These are phyloP conservation scores for Myrmecobius fasciatus DNA, from an alignment of 2,113 vertebrate species.

Conservation along the genomic window DNA sequence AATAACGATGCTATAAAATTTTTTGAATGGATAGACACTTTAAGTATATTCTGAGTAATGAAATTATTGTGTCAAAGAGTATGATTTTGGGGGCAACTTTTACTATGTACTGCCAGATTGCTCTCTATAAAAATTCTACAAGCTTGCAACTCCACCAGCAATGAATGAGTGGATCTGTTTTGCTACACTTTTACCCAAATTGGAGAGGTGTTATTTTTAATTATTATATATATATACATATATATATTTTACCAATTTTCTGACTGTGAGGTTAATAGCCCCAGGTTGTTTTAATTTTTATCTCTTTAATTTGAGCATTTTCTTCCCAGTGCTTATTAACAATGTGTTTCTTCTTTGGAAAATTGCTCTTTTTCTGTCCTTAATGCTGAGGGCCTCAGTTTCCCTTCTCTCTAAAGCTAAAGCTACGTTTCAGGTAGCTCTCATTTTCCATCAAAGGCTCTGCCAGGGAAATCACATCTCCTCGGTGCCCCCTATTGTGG, in stretches of 20 bases:
- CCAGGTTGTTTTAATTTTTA: neutral
- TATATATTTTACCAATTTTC: neutral
- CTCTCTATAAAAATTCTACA: neutral
- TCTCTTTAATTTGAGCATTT: neutral
- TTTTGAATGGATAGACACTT: neutral
- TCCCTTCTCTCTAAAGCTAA: neutral
- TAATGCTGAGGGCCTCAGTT: neutral
- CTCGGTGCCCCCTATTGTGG: neutral
- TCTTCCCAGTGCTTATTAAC: neutral
- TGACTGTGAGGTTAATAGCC: neutral
- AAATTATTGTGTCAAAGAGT: neutral
- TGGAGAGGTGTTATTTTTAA: neutral
- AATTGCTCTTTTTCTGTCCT: neutral
- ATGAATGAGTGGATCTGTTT: neutral
- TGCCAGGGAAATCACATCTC: too few species aligned
- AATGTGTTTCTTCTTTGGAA: neutral
- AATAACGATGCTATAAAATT: neutral
- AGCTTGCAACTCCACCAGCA: neutral
- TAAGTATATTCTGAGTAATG: neutral
- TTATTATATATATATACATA: neutral
- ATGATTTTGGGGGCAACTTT: neutral
- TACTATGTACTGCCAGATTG: neutral
- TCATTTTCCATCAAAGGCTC: neutral
- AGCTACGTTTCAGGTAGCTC: neutral
- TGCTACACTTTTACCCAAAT: neutral